Conservation (phyloP, 2,888 invertebrate species). For the Aphidoletes aphidimyza region DNA sequence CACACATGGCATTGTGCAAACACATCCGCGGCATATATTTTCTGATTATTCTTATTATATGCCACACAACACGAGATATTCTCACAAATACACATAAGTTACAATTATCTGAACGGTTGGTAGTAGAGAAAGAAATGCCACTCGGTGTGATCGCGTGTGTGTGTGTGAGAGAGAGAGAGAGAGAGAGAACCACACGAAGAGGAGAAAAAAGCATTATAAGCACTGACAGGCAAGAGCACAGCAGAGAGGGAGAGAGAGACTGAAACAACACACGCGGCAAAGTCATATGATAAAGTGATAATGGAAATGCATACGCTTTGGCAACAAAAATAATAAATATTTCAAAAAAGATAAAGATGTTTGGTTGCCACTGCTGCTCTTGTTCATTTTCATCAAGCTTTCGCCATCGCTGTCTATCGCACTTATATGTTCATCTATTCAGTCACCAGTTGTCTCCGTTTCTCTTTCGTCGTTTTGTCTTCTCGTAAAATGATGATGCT, state of each 20-base stretch:
- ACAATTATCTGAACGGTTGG: background rate
- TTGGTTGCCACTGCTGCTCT: constrained; percentile 1
- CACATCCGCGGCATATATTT: constrained; percentile 6
- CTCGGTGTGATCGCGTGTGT: background rate
- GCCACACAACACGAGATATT: background rate
- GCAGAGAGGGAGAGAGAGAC: background rate
- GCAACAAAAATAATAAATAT: background rate
- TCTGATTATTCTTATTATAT: constrained; percentile 14
- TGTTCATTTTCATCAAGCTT: constrained; percentile 40
- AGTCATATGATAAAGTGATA: constrained; percentile 51
- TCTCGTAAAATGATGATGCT: too few species aligned
- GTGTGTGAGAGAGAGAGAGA: background rate
- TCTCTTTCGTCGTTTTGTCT: background rate
- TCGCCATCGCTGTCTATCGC: constrained; percentile 23
- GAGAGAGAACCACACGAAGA: background rate
- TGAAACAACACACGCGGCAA: background rate
- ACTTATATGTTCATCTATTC: constrained; percentile 41
- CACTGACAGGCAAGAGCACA: too few species aligned
- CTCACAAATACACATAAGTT: constrained; percentile 4
- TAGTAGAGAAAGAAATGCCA: background rate
- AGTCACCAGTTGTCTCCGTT: background rate
- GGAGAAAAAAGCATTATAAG: background rate
- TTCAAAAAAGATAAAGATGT: constrained; percentile 25
- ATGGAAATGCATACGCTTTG: constrained; percentile 51
- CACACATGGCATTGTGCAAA: constrained; percentile 2